Conservation (phyloP, 64 coral and sea anemone species). For the Actinia equina region DNA sequence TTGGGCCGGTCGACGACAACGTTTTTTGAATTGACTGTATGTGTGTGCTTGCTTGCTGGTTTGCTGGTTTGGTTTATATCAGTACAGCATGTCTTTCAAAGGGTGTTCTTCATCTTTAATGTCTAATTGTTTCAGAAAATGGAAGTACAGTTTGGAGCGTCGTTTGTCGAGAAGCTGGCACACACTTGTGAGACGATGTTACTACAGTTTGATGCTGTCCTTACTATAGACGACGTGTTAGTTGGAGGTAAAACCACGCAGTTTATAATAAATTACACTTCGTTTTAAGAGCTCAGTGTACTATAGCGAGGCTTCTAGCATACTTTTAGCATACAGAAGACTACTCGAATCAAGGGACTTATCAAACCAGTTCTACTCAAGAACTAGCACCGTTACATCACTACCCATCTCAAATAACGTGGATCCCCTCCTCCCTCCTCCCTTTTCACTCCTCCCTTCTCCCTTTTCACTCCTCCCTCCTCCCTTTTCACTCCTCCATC, state of each 20-base stretch:
- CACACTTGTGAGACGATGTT: slow-evolving; percentile 78
- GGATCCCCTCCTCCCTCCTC: too few species aligned
- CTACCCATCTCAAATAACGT: too few species aligned
- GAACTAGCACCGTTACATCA: too few species aligned
- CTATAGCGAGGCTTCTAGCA: too few species aligned
- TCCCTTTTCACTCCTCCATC: too few species aligned
- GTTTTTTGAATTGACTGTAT: too few species aligned
- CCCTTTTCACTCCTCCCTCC: too few species aligned
- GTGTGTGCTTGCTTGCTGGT: too few species aligned
- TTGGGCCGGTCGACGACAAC: too few species aligned
- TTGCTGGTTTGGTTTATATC: too few species aligned
- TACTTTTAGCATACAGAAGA: neutral
- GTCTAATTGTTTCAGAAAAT: slow-evolving; percentile 30
- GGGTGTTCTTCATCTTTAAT: neutral
- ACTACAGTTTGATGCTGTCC: slow-evolving; percentile 85
- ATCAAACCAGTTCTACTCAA: too few species aligned
- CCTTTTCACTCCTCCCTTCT: too few species aligned
- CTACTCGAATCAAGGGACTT: neutral
- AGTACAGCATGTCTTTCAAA: neutral
- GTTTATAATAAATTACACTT: neutral
- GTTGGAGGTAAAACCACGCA: slow-evolving; percentile 74
- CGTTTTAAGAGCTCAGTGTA: neutral
- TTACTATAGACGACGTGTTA: slow-evolving; percentile 84
- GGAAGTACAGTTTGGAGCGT: slow-evolving; percentile 44
- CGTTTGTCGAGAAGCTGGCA: slow-evolving; percentile 75